Base-by-base conservation (phyloP, 2,888 invertebrate species). In the Polymixis lichenea region DNA sequence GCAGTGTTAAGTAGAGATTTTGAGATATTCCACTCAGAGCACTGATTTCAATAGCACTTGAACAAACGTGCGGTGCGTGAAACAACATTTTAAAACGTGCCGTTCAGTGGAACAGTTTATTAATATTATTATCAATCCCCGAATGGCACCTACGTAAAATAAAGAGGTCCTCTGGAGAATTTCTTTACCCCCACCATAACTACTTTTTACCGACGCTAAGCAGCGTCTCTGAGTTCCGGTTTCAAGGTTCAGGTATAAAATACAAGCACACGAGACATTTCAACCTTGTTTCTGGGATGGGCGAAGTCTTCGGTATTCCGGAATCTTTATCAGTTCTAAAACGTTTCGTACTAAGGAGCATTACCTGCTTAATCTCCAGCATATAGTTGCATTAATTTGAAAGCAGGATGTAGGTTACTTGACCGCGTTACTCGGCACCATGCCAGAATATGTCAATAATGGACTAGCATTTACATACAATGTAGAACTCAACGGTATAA, bases 351-450 rank as follows among this genome's bases (percentile, higher is more conserved):
- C 38, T 28, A 25, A n/a, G 19, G n/a, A 55, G 62, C 49, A 28
- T 15, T 11, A 61, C 46, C 66, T 80, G 82, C 55, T 81, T 67
- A 71, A 32, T 82, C 62, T 58, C 61, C 53, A 67, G 53, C 53
- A 60, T 22, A 64, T 51, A n/a, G 17, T 71, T 43, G 19, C 72
- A 69, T 66, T 46, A 32, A 56, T 69, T 83, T 75, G 62, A 62
- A 67, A 73, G 61, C 67, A 75, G 15, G 61, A 75, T 75, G 32
- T 83, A 58, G 79, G 79, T 79, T 75, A 83, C 51, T 72, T 75
- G 79, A 72, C 68, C 71, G 68, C 79, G 69, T 69, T 66, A 79
- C 56, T 79, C 72, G 83, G 83, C 83, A n/a, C 11, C 1, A 6
- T 3, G 75, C 82, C 83, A 82, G 60, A 28, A 64, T 32, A 69